Conservation (phyloP, 2,113 vertebrate genomes). For the Chinchilla lanigera region DNA sequence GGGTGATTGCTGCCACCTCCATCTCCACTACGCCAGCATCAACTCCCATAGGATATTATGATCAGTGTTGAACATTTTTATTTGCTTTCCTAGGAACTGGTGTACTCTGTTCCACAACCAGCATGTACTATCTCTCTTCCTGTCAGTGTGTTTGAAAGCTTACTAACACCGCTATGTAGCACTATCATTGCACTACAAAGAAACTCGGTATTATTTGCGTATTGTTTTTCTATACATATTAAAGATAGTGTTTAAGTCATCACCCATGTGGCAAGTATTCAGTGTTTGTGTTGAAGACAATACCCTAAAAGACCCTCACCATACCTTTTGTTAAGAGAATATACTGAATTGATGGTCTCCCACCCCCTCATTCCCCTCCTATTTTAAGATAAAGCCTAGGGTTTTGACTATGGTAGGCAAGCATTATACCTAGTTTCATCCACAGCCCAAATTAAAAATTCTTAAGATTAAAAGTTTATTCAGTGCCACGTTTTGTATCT, state of each 20-base stretch:
- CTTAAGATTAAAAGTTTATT: slow-evolving; percentile 23
- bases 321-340: slow-evolving; percentile 39
- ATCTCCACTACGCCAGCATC: background rate
- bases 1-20: background rate
- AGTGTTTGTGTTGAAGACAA: slow-evolving; percentile 1
- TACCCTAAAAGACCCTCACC: background rate
- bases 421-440: background rate
- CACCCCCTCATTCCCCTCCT: background rate
- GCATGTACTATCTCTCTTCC: slow-evolving; percentile 33
- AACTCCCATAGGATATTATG: slow-evolving; percentile 2
- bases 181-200: background rate
- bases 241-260: background rate
- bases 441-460: background rate
- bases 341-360: background rate
- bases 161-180: background rate
- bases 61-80: slow-evolving; percentile 11
- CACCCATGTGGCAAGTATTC: background rate
- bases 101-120: background rate
- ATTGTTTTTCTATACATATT: slow-evolving; percentile 23
- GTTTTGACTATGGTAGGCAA: background rate
- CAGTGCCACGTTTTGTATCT: background rate
- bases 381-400: background rate
- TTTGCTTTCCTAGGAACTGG: slow-evolving; percentile 37
- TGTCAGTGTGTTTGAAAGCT: slow-evolving; percentile 47
- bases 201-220: slow-evolving; percentile 8